Base-by-base conservation (phyloP, 2,797 vertebrate genomes). In the Trachops cirrhosus region DNA sequence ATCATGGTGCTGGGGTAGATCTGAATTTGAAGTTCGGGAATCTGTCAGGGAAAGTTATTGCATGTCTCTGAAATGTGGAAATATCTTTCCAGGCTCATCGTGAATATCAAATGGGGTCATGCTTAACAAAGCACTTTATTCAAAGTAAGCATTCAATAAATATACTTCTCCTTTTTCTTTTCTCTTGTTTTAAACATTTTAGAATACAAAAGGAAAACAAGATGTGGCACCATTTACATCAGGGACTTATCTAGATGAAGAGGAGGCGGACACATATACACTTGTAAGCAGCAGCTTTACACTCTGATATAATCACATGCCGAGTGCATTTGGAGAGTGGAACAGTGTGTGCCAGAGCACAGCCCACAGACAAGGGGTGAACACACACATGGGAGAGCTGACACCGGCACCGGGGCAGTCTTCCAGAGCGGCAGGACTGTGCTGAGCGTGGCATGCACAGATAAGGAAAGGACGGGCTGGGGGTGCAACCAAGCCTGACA, bases 101-200 rank as follows among this genome's bases (percentile, higher is more conserved):
- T 82, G 59, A 89, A 71, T 78, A 90, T 68, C 87, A 80, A 59
- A 64, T 39, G 39, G 68, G 12, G 2, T 83, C 44, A 70, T 75
- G n/a, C 48, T 88, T 91, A 73, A 90, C 71, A 93, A 94, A 59
- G 3, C 9, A 64, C 44, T 95, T 62, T 73, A 78, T 46, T 83
- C 67, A 41, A 41, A 46, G 50, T 26, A 86, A 18, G 11, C n/a
- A 71, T 2, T 91, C 50, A 67, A 24, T 24, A 79, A 57, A 83
- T 29, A 86, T 4, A 15, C 48, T 74, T 87, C 37, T 41, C 21
- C 54, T 92, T n/a, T 89, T 44, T 85, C 34, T 86, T 67, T 75
- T 90, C 29, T 82, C 15, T 87, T 73, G 6, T 50, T 71, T 52
- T 50, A 84, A 91, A 67, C 41, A 37, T 64, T 92, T 93, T 78